Evolutionary conservation across 2,113 vertebrate species (phyloP), one percentile per base, ranked within the genome.

Genomic region (Apaloderma vittatum): DNA sequence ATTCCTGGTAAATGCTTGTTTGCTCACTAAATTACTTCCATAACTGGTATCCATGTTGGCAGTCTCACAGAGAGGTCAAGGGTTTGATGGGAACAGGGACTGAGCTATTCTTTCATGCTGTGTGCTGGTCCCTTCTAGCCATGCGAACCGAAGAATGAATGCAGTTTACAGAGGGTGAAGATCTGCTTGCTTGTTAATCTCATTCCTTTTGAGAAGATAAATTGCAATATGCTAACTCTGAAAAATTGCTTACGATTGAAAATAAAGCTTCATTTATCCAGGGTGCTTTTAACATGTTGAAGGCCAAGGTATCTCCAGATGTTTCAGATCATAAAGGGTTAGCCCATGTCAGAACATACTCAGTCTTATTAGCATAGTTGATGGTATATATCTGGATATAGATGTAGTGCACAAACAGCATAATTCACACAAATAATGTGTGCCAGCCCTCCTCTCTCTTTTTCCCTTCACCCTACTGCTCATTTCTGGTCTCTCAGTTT

Each of bases 1-100:
- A 94, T 96, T 96, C 94, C 80, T 97, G 88, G 76, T 96, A 94
- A 94, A 95, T 94, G 84, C 86, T 96, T 96, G 66, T 87, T 97
- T 93, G 86, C 0, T 4, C 36, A 91, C 73, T 94, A 97, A 96
- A 97, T 93, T 94, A 36, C 76, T 95, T 96, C 95, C 94, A 95
- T 96, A 94, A 92, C 92, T 96, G 88, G 94, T 93, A 89, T 91
- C 94, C 83, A 73, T 23, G 57, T 24, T 93, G 91, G 73, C 91
- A 95, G 92, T 89, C 86, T 94, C 91, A 82, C 88, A 91, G 68
- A 92, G 73, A 87, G 76, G 92, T 96, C 96, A 93, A 72, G 88
- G 73, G 84, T 93, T 93, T 96, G 92, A 95, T 96, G 88, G 90
- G 96, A 97, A 96, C 88, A 11, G 72, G 86, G 79, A 18, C 88